Conservation (phyloP, 2,888 invertebrate genomes). For the Exephanes ischioxanthus region DNA sequence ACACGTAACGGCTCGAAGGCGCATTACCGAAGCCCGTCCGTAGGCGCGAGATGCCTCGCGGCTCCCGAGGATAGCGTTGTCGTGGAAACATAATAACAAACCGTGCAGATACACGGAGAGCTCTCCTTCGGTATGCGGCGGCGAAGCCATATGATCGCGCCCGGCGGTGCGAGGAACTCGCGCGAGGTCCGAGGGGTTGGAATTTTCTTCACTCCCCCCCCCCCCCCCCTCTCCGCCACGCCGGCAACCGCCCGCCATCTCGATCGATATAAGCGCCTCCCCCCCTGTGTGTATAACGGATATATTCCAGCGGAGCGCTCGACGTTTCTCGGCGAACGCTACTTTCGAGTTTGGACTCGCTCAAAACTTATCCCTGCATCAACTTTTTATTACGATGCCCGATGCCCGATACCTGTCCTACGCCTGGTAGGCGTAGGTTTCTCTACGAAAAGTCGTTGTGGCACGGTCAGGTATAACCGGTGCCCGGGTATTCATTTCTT, state of each 20-base stretch:
- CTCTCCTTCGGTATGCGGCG: constrained; percentile 61
- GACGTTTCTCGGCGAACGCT: not conserved
- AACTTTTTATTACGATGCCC: not conserved
- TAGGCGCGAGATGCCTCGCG: constrained; percentile 15
- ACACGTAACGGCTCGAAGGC: constrained; percentile 33
- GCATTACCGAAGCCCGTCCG: constrained; percentile 35
- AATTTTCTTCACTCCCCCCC: constrained; percentile 68
- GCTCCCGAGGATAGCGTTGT: constrained; percentile 60
- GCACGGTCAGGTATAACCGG: not conserved
- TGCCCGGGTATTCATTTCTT: not conserved
- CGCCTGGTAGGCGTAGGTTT: not conserved
- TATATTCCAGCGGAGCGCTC: constrained; percentile 11
- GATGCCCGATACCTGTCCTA: not conserved
- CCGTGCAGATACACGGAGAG: not conserved
- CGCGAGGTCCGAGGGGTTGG: constrained; percentile 54
- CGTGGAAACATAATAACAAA: constrained; percentile 68
- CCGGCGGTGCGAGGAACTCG: constrained; percentile 37
- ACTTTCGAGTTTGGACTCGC: not conserved
- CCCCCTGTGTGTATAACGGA: constrained; percentile 24
- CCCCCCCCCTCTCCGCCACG: constrained; percentile 18
- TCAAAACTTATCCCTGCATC: constrained; percentile 1
- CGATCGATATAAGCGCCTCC: constrained; percentile 73
- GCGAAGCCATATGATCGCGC: constrained; percentile 76
- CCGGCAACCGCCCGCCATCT: constrained; percentile 69
- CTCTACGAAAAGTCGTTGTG: not conserved